Conservation (phyloP, 2,113 vertebrate genomes). For the Hippopotamus amphibius region DNA sequence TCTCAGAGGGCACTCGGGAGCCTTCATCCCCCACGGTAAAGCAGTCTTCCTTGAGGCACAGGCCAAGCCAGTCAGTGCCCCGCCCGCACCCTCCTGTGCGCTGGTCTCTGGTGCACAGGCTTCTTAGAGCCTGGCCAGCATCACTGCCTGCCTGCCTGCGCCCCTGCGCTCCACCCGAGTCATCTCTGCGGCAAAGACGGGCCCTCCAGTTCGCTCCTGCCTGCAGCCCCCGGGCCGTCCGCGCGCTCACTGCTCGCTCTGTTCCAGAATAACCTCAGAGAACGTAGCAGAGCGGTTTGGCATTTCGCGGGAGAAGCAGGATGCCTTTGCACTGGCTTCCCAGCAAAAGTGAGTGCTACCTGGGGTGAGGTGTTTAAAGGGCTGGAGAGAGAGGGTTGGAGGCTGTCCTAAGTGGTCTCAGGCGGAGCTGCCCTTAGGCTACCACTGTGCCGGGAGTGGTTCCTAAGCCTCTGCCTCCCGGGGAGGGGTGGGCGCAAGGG, state of each 20-base stretch:
- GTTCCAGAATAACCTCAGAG: conserved; percentile 94
- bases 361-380: neutral
- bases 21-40: neutral
- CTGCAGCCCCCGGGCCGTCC: neutral
- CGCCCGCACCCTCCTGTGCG: neutral
- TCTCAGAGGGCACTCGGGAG: neutral
- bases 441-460: neutral
- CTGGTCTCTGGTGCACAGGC: neutral
- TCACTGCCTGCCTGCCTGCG: neutral
- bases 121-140: neutral
- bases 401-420: neutral
- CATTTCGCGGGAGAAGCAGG: conserved; percentile 93
- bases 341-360: conserved; percentile 91
- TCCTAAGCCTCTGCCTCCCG: neutral
- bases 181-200: neutral
- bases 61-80: neutral
- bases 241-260: neutral
- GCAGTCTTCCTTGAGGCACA: neutral
- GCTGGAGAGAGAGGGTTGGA: neutral
- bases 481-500: neutral
- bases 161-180: neutral
- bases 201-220: too few relatives aligned
- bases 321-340: conserved; percentile 92
- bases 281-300: conserved; percentile 94
- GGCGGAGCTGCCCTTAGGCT: neutral